These are phyloP conservation scores for Laothoe populi DNA, from an alignment of 2,888 invertebrate genomes.

Conservation along the genomic window DNA sequence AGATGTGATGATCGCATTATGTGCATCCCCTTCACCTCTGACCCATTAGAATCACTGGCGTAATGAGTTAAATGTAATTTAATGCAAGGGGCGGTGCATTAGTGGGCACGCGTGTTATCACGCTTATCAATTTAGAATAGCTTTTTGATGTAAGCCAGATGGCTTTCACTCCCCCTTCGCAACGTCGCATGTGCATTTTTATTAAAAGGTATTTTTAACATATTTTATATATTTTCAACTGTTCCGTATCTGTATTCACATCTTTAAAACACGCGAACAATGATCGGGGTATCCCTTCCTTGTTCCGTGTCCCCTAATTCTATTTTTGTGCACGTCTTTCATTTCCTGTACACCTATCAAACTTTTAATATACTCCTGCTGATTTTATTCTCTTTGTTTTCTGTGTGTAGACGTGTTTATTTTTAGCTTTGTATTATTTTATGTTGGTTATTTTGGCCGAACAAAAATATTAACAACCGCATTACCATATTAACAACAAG, in stretches of 20 bases:
- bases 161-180: slow-evolving; percentile 57
- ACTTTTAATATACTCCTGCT: slow-evolving; percentile 17
- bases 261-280: slow-evolving; percentile 20
- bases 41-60: slow-evolving; percentile 63
- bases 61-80: slow-evolving; percentile 75
- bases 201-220: slow-evolving; percentile 20
- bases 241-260: slow-evolving; percentile 9
- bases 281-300: slow-evolving; percentile 17
- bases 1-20: slow-evolving; percentile 52
- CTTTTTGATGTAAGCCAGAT: slow-evolving; percentile 76
- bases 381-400: slow-evolving; percentile 17
- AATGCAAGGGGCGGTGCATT: slow-evolving; percentile 74
- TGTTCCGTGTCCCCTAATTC: slow-evolving; percentile 23
- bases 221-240: slow-evolving; percentile 8
- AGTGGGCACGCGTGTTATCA: slow-evolving; percentile 70
- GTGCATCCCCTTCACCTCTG: slow-evolving; percentile 54
- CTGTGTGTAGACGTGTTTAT: not conserved
- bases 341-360: slow-evolving; percentile 23
- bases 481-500: not conserved
- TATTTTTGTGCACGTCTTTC: slow-evolving; percentile 22
- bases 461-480: not conserved
- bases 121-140: slow-evolving; percentile 75
- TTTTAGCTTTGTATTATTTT: not conserved
- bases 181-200: slow-evolving; percentile 27
- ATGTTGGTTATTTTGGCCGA: not conserved